Base-by-base conservation (phyloP, 1,140 invertebrate genomes). In the Epicauta chinensis region DNA sequence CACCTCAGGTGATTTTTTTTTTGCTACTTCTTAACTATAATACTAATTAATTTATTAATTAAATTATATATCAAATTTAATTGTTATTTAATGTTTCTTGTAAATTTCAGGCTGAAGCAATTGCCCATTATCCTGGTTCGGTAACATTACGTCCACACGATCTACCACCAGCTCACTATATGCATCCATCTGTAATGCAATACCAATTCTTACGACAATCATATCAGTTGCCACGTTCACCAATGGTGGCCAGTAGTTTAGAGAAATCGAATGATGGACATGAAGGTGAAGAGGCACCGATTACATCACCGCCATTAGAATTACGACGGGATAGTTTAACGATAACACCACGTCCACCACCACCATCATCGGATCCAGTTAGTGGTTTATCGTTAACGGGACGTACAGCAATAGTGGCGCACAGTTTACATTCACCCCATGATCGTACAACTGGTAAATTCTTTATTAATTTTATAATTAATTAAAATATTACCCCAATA, bases 391-490 rank as follows among this genome's bases (percentile, higher is more conserved):
- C 61, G 23, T 29, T 61, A 4, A 56, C 58, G 6, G 65, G 59
- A 14, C 50, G 69, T 51, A 51, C 67, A 12, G 66, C 74, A 23
- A 63, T 71, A 15, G 74, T 76, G 30, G 74, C 76, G n/a, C 75
- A 77, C 46, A 71, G 76, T 56, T 71, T 79, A 56, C 81, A 81
- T 62, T 83, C 83, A 17, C 81, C 85, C 3, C 84, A 87, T 56
- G 87, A 90, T 66, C 75, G 87, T 46, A 79, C 80, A 14, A 87
- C 87, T 51, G 87, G 79, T 80, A 68, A 71, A 67, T 34, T n/a
- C n/a, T n/a, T n/a, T n/a, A n/a, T n/a, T n/a, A n/a, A n/a, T n/a
- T n/a, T n/a, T n/a, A n/a, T n/a, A n/a, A n/a, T n/a, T n/a, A n/a
- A n/a, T n/a, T n/a, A n/a, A n/a, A n/a, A n/a, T n/a, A n/a, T n/a